These are phyloP conservation scores for Petromus typicus DNA, from an alignment of 2,113 vertebrate genomes.

Conservation along the genomic window DNA sequence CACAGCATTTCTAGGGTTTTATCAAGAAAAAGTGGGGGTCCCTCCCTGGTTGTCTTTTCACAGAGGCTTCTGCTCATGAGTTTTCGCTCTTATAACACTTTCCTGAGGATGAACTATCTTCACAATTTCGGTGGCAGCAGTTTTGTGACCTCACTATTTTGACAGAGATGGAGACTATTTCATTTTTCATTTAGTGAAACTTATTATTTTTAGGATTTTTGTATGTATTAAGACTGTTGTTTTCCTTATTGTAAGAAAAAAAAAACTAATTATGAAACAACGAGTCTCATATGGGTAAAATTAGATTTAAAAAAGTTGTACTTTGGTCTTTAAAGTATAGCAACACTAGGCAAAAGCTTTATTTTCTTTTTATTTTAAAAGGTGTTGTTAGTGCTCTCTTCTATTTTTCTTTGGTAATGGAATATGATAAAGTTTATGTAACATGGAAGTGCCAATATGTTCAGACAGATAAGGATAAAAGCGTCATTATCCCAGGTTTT, in stretches of 20 bases:
- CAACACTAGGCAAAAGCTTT: background rate
- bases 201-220: background rate
- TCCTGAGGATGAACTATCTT: rapidly evolving
- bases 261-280: background rate
- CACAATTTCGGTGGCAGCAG: background rate
- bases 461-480: slow-evolving; percentile 78
- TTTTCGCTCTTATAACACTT: background rate
- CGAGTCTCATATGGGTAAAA: background rate
- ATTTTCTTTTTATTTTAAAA: slow-evolving; percentile 18
- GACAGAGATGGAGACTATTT: background rate
- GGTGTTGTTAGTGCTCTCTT: background rate
- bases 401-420: slow-evolving; percentile 51
- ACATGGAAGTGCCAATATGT: slow-evolving; percentile 19
- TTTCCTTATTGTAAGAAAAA: background rate
- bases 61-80: background rate
- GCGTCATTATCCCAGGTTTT: slow-evolving; percentile 61
- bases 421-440: slow-evolving; percentile 23
- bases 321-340: background rate
- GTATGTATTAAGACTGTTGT: background rate
- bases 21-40: background rate
- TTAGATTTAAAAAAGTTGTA: background rate
- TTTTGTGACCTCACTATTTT: background rate
- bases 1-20: background rate
- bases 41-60: rapidly evolving
- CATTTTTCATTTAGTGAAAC: background rate